Evolutionary conservation across 2,113 vertebrate species (phyloP), one percentile per base, ranked within the genome.

Genomic region (Bostrychus sinensis): DNA sequence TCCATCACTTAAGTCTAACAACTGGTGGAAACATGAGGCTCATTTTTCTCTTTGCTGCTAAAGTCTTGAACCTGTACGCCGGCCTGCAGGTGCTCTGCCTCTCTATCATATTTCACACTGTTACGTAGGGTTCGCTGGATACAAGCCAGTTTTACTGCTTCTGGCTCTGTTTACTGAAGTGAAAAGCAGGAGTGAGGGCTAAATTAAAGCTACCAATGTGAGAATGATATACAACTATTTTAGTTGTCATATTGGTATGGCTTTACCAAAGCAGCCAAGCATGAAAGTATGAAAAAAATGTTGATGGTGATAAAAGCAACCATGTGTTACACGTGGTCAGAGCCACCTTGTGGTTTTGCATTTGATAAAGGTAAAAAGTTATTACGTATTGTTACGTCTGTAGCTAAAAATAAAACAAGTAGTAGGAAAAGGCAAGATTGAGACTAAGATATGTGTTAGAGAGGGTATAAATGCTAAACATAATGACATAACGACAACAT

Each of bases 71-170:
- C 66, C 54, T 43, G 72, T 69, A 70, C 9, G 36, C 58, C 51
- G 56, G 58, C 54, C 55, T 80, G 81, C 62, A 71, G 75, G 56
- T 73, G 77, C 66, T 67, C 63, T 43, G 42, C 26, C 63, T 74
- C 80, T 70, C 63, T 48, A 65, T 86, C 83, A 75, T 62, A 73
- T 84, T 87, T 84, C 87, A 82, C 80, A 78, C 65, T 48, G 7
- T 59, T 77, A 55, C 11, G 61, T 71, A 72, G 67, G 60, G 67
- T 75, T 62, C 56, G 53, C 58, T 84, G 77, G 76, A 74, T 55
- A 19, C 37, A 56, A 7, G 59, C 61, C 75, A 84, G 62, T 54
- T 42, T 56, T 46, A 56, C 20, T 42, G 38, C 48, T 37, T 59
- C 30, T 43, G 34, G 38, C 66, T 43, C 37, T 48, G 48, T 60